Evolutionary conservation across 2,113 vertebrate genomes (phyloP).

Genomic region (Tychaedon coryphoeus): DNA sequence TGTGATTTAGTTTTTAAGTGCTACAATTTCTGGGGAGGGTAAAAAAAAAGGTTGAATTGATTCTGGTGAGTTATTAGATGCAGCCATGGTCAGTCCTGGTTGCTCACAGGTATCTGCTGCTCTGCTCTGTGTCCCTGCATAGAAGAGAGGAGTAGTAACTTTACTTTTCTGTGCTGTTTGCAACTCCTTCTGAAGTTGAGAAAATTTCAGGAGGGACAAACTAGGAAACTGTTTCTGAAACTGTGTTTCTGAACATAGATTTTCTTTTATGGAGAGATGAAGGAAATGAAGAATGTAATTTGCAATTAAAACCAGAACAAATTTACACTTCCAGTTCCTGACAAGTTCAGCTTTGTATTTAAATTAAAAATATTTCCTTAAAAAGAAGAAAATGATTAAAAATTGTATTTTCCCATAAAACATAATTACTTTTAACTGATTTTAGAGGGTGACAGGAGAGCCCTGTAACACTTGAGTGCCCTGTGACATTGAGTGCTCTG

Average conservation of each 20-base stretch:
- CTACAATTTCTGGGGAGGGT: background rate
- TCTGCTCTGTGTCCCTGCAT: background rate
- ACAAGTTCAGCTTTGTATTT: background rate
- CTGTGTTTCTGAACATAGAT: background rate
- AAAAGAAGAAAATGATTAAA: background rate
- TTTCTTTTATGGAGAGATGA: background rate
- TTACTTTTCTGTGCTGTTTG: background rate
- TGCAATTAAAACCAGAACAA: background rate
- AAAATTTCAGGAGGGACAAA: background rate
- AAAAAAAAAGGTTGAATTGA: background rate
- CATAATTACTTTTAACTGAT: background rate
- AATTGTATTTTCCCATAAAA: fast-evolving
- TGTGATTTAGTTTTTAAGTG: background rate
- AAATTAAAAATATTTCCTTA: background rate
- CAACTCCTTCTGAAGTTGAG: background rate
- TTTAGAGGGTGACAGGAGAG: background rate
- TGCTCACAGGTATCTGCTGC: background rate
- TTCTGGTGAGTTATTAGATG: background rate
- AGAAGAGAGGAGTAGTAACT: background rate
- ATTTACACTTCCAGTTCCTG: background rate
- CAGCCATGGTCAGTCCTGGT: background rate
- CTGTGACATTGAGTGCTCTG: background rate
- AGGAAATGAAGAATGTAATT: background rate
- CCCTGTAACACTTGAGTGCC: background rate
- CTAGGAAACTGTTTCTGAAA: background rate